Conservation (phyloP, 2,797 vertebrate genomes). For the Diceros bicornis region DNA sequence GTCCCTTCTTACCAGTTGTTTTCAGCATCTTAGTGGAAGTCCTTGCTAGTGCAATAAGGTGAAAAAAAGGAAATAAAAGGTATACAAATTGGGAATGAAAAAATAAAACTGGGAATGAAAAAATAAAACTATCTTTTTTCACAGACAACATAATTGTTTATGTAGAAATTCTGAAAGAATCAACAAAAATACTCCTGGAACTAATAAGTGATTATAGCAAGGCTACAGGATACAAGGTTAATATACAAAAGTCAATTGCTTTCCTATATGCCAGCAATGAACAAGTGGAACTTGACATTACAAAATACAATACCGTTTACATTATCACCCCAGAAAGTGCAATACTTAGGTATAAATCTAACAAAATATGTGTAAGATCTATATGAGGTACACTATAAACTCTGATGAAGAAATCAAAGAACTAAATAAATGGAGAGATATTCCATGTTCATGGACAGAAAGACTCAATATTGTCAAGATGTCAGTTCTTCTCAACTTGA, state of each 20-base stretch:
- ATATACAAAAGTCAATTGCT: neutral
- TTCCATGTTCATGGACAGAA: neutral
- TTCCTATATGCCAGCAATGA: neutral
- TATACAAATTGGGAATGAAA: neutral
- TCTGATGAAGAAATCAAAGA: neutral
- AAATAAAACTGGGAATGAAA: neutral
- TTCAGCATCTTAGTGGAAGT: neutral
- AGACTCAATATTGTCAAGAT: neutral
- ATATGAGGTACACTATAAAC: neutral
- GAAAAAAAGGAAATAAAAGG: neutral
- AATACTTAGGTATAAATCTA: neutral
- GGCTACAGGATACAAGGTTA: neutral
- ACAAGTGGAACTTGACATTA: neutral
- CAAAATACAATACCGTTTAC: neutral
- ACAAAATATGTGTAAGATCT: neutral
- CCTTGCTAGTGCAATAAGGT: neutral
- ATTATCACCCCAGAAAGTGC: neutral
- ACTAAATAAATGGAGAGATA: neutral
- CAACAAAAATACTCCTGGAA: neutral
- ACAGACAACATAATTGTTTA: neutral
- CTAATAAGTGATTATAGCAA: conserved; percentile 1
- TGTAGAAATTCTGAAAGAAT: conserved; percentile 29
- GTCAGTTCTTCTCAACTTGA: neutral
- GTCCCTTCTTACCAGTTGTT: neutral
- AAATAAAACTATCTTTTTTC: neutral